Evolutionary conservation across 2,113 vertebrate genomes (phyloP).

Genomic region (Neogobius melanostomus): DNA sequence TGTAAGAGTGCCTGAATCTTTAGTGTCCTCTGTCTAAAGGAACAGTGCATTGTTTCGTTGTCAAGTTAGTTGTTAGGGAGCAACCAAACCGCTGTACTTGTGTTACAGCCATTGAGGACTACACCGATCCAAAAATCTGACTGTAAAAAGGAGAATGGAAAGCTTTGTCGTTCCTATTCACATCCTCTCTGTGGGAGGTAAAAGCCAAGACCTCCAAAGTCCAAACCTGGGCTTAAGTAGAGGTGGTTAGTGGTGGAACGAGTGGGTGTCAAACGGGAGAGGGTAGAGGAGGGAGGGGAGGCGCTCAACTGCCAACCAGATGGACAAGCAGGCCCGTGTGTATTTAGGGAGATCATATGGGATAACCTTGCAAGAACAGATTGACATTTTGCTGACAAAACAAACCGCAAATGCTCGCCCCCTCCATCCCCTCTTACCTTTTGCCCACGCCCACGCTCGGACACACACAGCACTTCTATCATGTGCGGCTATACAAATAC

Average conservation of each 20-base stretch:
- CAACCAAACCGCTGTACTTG: constrained; percentile 68
- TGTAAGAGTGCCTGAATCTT: constrained; percentile 28
- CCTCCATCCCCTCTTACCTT: constrained; percentile 19
- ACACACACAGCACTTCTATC: constrained; percentile 10
- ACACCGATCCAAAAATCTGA: constrained; percentile 71
- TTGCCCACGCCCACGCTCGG: constrained; percentile 16
- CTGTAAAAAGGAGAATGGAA: constrained; percentile 72
- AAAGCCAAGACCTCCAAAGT: constrained; percentile 68
- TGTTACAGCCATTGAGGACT: constrained; percentile 67
- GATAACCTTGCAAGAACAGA: constrained; percentile 72
- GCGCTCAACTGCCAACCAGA: constrained; percentile 67
- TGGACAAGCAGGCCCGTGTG: constrained; percentile 66
- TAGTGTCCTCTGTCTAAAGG: constrained; percentile 41
- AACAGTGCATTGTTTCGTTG: constrained; percentile 61
- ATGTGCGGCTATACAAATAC: constrained; percentile 35
- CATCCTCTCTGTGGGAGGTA: constrained; percentile 73
- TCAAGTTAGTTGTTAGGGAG: constrained; percentile 68
- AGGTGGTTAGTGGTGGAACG: constrained; percentile 43
- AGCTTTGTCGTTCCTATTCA: constrained; percentile 67
- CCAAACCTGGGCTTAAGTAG: constrained; percentile 48
- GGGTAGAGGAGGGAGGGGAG: background rate
- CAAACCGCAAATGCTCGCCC: constrained; percentile 53
- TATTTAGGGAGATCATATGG: constrained; percentile 72
- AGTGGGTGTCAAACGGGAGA: constrained; percentile 55
- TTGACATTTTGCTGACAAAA: constrained; percentile 76